phyloP scores from a whole-genome alignment of 2,888 invertebrate species.

The Athripsodes cinereus region DNA sequence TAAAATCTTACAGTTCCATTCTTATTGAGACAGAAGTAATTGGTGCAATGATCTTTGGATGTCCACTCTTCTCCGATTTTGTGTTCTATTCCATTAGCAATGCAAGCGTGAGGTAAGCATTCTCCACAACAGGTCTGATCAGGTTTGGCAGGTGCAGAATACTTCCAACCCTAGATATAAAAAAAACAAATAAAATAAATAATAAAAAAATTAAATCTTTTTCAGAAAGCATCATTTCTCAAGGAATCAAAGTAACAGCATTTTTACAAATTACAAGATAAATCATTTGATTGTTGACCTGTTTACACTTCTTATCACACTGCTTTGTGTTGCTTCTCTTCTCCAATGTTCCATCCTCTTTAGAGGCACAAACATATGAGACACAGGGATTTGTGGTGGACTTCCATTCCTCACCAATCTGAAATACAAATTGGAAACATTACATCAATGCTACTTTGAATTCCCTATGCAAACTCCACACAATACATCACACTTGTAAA shows the following conservation, averaged over 20 bases:
- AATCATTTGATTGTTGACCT: conserved; percentile 30
- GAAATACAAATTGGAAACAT: too few species aligned
- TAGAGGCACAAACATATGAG: conserved; percentile 45
- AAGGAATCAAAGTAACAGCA: too few species aligned
- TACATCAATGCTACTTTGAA: too few species aligned
- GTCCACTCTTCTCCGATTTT: conserved; percentile 52
- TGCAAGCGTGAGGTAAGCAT: conserved; percentile 57
- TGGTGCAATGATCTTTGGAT: conserved; percentile 56
- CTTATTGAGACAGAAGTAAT: conserved; percentile 50
- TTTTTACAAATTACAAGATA: too few species aligned
- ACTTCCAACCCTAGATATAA: conserved; percentile 53
- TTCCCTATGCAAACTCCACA: too few species aligned
- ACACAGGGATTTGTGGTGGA: conserved; percentile 51
- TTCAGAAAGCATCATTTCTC: too few species aligned
- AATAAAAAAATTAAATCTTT: too few species aligned
- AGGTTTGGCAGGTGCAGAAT: conserved; percentile 40
- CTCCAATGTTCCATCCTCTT: conserved; percentile 43
- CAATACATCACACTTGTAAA: neutral
- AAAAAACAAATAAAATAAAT: too few species aligned
- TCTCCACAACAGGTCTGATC: conserved; percentile 56
- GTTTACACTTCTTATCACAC: conserved; percentile 46
- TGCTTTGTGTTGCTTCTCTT: conserved; percentile 48
- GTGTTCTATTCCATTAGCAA: conserved; percentile 44
- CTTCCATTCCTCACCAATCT: conserved; percentile 57
- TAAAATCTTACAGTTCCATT: conserved; percentile 45